Evolutionary conservation across 2,888 invertebrate genomes (phyloP), one percentile per base, ranked within the genome.

Genomic region (Drosophila pseudotakahashii): DNA sequence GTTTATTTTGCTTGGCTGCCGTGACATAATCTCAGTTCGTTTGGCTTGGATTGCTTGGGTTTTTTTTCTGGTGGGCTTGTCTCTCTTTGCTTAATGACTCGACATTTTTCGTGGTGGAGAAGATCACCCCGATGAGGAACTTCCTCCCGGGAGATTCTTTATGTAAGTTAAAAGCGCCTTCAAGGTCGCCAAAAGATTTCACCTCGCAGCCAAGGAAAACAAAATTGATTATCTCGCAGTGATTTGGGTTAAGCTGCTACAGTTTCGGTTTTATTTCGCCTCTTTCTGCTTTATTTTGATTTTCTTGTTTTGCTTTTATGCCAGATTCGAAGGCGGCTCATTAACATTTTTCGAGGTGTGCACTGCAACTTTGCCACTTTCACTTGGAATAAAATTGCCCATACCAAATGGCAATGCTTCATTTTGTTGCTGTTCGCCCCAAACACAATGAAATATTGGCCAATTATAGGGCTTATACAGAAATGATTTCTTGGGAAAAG

Each of bases 301-400:
- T 58, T 53, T 37, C 47, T 59, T 45, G 58, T 47, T 62, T 66
- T 61, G 61, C 54, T 47, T 70, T 68, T 61, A 47, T 59, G 63
- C 68, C 67, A 63, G 69, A 61, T 64, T 34, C 51, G 50, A 68
- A 52, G n/a, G 52, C 69, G 71, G 78, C 79, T 83, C 84, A 82
- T 82, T 82, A 83, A 83, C 81, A 83, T 82, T 83, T 82, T 81
- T 83, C 72, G 84, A 82, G 78, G 78, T 78, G 84, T 76, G 82
- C 81, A 82, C 77, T 87, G 77, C 79, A 84, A 78, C 81, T 84
- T 85, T 85, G 84, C 82, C 84, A 85, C 85, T 85, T 85, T 85
- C 85, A 85, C 85, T 85, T 76, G 78, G 76, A 81, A 83, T 77
- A 76, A 84, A 84, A 82, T 76, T 76, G 81, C 72, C 75, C 75